These are phyloP conservation scores for Poecilia velifera DNA, from an alignment of 2,797 vertebrate species.

Conservation along the genomic window DNA sequence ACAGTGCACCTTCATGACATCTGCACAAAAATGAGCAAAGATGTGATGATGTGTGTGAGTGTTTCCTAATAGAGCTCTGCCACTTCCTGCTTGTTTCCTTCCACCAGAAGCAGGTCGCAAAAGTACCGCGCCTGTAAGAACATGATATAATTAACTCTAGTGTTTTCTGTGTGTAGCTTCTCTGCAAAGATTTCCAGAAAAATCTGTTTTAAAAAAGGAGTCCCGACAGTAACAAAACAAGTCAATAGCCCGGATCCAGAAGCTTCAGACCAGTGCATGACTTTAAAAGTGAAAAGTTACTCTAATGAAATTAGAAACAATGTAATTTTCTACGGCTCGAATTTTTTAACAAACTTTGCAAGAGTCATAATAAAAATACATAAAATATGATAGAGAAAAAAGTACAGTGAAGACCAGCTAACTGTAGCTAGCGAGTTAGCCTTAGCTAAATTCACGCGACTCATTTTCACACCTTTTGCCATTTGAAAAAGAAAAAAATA, in stretches of 20 bases:
- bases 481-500: background rate
- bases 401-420: background rate
- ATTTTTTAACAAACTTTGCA: background rate
- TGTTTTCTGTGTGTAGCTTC: background rate
- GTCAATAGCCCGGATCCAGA: background rate
- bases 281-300: background rate
- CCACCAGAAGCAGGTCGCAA: background rate
- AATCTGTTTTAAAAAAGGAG: background rate
- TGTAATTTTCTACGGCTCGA: background rate
- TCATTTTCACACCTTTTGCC: background rate
- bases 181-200: background rate
- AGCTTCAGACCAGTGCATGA: background rate
- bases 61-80: background rate
- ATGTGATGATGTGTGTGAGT: background rate
- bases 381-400: background rate
- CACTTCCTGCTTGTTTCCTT: slow-evolving; percentile 15
- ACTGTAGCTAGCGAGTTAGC: background rate
- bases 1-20: background rate
- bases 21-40: background rate
- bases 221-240: background rate
- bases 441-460: background rate
- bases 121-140: background rate
- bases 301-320: background rate
- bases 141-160: background rate
- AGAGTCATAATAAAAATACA: background rate